These are phyloP conservation scores for Nettapus auritus DNA, from an alignment of 2,113 vertebrate species.

Conservation along the genomic window DNA sequence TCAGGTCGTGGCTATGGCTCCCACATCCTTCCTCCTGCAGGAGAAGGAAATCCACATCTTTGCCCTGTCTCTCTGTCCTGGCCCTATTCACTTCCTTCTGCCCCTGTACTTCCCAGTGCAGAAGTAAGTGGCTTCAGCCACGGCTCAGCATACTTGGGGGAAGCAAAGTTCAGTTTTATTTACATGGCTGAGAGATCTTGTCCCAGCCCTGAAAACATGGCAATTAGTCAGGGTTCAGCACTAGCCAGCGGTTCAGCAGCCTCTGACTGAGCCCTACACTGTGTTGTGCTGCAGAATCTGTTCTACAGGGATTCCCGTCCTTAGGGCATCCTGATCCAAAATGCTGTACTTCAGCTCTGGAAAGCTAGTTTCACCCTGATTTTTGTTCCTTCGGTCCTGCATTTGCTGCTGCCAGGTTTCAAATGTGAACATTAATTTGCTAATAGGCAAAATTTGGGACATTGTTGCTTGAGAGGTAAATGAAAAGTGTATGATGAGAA, in stretches of 20 bases:
- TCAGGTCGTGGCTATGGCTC: neutral
- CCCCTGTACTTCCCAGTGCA: neutral
- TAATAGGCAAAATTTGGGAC: neutral
- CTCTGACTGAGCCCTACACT: neutral
- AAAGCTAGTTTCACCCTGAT: rapidly evolving
- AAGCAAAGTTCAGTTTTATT: neutral
- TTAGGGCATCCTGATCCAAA: neutral
- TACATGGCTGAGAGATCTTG: neutral
- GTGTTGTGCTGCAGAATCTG: neutral
- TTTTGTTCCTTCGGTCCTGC: neutral
- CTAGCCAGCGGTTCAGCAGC: neutral
- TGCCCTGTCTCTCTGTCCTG: neutral
- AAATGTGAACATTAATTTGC: neutral
- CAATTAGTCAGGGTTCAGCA: neutral
- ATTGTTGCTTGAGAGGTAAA: neutral
- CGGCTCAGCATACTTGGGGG: neutral
- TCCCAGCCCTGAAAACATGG: neutral
- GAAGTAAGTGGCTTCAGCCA: neutral
- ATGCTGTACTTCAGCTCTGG: neutral
- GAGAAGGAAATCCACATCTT: neutral
- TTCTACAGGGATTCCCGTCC: neutral
- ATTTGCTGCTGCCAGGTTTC: neutral
- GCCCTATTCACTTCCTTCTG: neutral
- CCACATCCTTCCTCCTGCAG: neutral
- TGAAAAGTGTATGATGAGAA: neutral